These are phyloP conservation scores for Pangasianodon gigas DNA, from an alignment of 2,113 vertebrate species.

Conservation along the genomic window DNA sequence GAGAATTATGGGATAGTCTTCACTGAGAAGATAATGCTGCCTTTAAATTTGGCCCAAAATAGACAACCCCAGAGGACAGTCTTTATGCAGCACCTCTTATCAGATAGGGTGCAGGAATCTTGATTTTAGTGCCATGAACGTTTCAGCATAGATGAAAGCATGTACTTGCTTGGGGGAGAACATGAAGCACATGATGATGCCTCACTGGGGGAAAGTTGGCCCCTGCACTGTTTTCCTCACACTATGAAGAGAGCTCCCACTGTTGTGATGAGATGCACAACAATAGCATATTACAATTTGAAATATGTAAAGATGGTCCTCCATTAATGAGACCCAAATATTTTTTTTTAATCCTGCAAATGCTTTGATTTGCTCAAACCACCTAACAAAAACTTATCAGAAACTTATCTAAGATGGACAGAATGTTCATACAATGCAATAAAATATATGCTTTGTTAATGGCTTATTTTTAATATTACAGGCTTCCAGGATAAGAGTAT, in stretches of 20 bases:
- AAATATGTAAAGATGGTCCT: background rate
- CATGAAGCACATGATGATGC: background rate
- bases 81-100: background rate
- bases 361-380: too few species aligned
- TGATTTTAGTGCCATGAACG: background rate
- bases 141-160: background rate
- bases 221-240: too few species aligned
- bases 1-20: background rate
- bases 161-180: background rate
- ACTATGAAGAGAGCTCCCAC: background rate
- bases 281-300: background rate
- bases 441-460: background rate
- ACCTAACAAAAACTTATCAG: too few species aligned
- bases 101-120: background rate
- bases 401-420: too few species aligned
- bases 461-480: background rate
- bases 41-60: background rate
- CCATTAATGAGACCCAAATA: too few species aligned
- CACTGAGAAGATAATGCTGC: background rate
- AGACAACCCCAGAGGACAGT: background rate
- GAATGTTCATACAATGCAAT: background rate
- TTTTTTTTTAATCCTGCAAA: too few species aligned
- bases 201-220: background rate
- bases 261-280: background rate
- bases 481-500: too few species aligned